Conservation (phyloP, 2,888 invertebrate species). For the Orthosia gracilis region DNA sequence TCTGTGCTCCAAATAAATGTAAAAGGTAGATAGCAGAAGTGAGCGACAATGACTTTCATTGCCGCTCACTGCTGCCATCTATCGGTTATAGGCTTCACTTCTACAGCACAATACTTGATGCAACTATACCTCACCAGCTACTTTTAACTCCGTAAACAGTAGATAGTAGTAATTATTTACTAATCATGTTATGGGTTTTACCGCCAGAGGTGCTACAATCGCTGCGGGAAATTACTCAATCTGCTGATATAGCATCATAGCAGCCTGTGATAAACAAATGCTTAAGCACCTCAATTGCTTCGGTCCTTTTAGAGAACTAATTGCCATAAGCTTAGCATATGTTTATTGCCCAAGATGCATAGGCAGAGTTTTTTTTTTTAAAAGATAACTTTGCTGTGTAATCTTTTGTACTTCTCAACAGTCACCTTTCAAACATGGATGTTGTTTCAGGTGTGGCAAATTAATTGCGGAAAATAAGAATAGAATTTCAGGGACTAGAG, state of each 20-base stretch:
- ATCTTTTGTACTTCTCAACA: neutral
- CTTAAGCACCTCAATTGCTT: neutral
- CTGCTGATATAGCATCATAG: neutral
- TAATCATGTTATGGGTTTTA: neutral
- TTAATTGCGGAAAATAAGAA: too few species aligned
- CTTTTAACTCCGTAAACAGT: neutral
- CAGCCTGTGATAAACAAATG: neutral
- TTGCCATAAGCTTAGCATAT: neutral
- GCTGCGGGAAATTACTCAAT: neutral
- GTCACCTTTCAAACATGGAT: too few species aligned
- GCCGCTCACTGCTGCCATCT: conserved; percentile 39
- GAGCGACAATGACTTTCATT: too few species aligned
- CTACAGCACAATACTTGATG: neutral
- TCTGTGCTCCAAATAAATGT: too few species aligned
- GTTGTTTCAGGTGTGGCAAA: too few species aligned
- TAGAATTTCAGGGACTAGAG: neutral
- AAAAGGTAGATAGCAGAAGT: neutral
- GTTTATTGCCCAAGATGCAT: too few species aligned
- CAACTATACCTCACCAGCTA: neutral
- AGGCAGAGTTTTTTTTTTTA: too few species aligned
- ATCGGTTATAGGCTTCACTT: neutral
- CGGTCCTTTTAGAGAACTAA: neutral
- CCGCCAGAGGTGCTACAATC: conserved; percentile 16
- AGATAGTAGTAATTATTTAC: neutral
- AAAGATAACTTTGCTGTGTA: neutral